phyloP scores from a whole-genome alignment of 1,140 invertebrate genomes.

The Planococcus citri region DNA sequence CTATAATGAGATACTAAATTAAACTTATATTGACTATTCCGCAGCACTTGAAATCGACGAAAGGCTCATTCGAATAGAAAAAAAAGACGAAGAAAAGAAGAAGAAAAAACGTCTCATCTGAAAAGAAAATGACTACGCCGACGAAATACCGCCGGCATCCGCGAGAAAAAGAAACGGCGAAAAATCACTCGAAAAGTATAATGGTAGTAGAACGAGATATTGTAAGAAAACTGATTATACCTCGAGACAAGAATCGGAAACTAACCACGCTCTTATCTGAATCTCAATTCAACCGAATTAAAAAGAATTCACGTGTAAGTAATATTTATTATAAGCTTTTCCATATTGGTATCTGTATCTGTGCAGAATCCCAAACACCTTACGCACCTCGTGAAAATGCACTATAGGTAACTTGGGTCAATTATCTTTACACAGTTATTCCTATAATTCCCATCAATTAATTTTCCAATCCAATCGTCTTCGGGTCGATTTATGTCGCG shows the following conservation, averaged over 20 bases:
- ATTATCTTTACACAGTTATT: background rate
- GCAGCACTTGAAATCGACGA: background rate
- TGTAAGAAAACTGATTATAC: background rate
- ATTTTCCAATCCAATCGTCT: background rate
- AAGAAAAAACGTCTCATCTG: too few relatives aligned
- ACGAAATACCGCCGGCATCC: background rate
- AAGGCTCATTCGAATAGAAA: background rate
- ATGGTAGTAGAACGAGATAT: constrained; percentile 12
- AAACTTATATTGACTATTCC: background rate
- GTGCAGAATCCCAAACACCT: background rate
- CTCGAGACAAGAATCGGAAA: background rate
- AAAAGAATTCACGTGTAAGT: constrained; percentile 11
- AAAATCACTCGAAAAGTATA: constrained; percentile 5
- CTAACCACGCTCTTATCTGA: constrained; percentile 10
- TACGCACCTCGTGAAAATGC: background rate
- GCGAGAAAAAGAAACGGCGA: background rate
- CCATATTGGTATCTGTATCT: background rate
- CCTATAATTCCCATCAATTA: background rate
- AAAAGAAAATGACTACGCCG: background rate
- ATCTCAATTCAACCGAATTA: constrained; percentile 8
- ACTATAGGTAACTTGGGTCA: background rate
- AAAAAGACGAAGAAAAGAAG: too few relatives aligned
- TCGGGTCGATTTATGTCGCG: too few relatives aligned
- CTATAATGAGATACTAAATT: background rate
- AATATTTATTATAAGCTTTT: background rate